Evolutionary conservation across 2,113 vertebrate species (phyloP), one percentile per base, ranked within the genome.

Genomic region (Syngnathus scovelli): DNA sequence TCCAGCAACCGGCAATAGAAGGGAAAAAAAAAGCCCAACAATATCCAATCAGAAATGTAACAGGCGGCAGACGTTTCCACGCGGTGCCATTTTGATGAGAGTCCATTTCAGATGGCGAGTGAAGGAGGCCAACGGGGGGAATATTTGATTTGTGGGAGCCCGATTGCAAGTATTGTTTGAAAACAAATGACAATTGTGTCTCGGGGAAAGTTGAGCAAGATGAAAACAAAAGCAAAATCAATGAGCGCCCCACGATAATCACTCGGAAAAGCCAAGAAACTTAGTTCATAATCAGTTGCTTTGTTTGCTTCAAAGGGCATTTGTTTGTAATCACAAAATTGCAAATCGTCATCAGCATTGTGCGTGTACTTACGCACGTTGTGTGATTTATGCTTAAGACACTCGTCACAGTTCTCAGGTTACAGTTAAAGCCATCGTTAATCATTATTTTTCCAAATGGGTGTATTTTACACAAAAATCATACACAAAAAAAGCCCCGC

Each of bases 271-370:
- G 83, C 75, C 74, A 85, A 86, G 86, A 90, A 92, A 92, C 91
- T 92, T 90, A 90, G 87, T 89, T 89, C 89, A 91, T 92, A 92
- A 92, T 92, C 92, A 92, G 91, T 92, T 83, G 91, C 90, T 92
- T 92, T 92, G 92, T 92, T 92, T 91, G 89, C 85, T 77, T 90
- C 83, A 87, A 88, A 90, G 90, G 89, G 78, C 87, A 90, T 90
- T 91, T 90, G 91, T 90, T 92, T 90, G 90, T 88, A 92, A 91
- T 92, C 92, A 92, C 61, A 82, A 89, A 85, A 90, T 82, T 83
- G 81, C 89, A 89, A 89, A 86, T 89, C 77, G 81, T 86, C 83
- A 82, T 87, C 87, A 80, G 88, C 27, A 3, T 33, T 33, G 27
- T 83, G 82, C 69, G 83, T 87, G 84, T 84, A 52, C 54, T 76